Percentiles rank a stretch among this genome's conserved stretches.
Evolutionary conservation across 2,888 invertebrate species (phyloP).

Genomic region (Beris chalybata): DNA sequence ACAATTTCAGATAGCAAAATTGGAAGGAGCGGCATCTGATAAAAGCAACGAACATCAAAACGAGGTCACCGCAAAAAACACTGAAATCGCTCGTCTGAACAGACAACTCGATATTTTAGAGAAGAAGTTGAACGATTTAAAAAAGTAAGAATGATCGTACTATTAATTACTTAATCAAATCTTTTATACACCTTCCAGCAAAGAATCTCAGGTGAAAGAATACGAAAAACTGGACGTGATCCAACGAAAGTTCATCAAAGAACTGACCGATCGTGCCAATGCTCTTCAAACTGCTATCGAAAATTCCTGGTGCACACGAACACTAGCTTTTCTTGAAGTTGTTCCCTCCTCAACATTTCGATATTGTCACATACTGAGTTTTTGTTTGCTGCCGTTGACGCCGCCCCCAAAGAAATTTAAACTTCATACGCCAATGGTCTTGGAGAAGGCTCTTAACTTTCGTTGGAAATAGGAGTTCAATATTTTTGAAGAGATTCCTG

Average conservation of each 20-base stretch:
- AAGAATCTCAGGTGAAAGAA: constrained; percentile 14
- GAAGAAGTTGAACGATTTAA: constrained; percentile 18
- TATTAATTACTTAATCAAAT: background rate
- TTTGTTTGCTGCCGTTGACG: constrained; percentile 14
- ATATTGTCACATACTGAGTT: constrained; percentile 6
- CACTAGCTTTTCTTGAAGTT: background rate
- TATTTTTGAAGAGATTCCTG: too few relatives aligned
- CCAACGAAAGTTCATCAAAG: constrained; percentile 13
- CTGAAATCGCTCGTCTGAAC: constrained; percentile 11
- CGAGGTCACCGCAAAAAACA: background rate
- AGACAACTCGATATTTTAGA: constrained; percentile 9
- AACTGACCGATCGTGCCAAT: constrained; percentile 4
- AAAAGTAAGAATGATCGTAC: constrained; percentile 7
- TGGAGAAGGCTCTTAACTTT: constrained; percentile 6
- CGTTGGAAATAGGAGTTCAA: background rate
- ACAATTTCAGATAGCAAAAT: constrained; percentile 4
- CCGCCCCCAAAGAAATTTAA: constrained; percentile 3
- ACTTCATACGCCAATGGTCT: background rate
- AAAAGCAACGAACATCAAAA: background rate
- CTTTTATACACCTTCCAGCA: background rate
- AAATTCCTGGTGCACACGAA: background rate
- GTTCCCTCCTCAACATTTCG: background rate
- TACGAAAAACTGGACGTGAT: constrained; percentile 8
- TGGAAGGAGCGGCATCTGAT: background rate
- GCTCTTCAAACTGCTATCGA: background rate